Conservation (phyloP, 2,113 vertebrate species). For the Podarcis raffonei region DNA sequence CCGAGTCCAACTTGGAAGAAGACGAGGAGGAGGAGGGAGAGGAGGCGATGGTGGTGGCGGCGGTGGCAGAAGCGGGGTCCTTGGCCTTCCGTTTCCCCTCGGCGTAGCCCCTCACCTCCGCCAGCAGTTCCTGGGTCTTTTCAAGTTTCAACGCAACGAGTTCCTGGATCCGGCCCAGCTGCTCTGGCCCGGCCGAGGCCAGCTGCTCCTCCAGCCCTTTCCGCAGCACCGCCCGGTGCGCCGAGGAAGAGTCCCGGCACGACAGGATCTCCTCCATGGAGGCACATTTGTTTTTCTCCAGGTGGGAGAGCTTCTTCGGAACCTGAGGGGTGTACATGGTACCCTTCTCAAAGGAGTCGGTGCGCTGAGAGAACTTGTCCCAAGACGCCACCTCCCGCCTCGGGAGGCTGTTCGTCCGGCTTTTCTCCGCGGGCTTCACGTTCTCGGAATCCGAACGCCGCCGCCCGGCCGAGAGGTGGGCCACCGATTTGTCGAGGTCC, state of each 20-base stretch:
- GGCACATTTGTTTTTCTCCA: constrained; percentile 86
- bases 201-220: constrained; percentile 50
- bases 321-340: constrained; percentile 80
- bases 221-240: constrained; percentile 26
- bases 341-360: constrained; percentile 70
- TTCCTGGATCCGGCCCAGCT: constrained; percentile 83
- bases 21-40: constrained; percentile 33
- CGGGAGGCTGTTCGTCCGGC: constrained; percentile 76
- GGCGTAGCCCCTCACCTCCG: constrained; percentile 79
- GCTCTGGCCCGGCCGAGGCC: constrained; percentile 27
- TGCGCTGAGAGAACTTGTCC: constrained; percentile 53
- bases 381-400: constrained; percentile 62
- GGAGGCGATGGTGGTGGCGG: background rate
- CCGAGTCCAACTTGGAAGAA: constrained; percentile 67
- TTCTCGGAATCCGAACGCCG: constrained; percentile 76
- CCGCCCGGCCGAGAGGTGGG: constrained; percentile 62
- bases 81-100: constrained; percentile 76
- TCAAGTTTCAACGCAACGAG: constrained; percentile 90
- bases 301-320: constrained; percentile 72
- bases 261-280: constrained; percentile 91
- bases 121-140: constrained; percentile 89
- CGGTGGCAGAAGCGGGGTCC: constrained; percentile 56
- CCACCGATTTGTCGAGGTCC: constrained; percentile 76
- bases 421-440: background rate
- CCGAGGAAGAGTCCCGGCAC: constrained; percentile 70